These are phyloP conservation scores for Acrocephalus kingi DNA, from an alignment of 2,113 vertebrate genomes.

Conservation along the genomic window DNA sequence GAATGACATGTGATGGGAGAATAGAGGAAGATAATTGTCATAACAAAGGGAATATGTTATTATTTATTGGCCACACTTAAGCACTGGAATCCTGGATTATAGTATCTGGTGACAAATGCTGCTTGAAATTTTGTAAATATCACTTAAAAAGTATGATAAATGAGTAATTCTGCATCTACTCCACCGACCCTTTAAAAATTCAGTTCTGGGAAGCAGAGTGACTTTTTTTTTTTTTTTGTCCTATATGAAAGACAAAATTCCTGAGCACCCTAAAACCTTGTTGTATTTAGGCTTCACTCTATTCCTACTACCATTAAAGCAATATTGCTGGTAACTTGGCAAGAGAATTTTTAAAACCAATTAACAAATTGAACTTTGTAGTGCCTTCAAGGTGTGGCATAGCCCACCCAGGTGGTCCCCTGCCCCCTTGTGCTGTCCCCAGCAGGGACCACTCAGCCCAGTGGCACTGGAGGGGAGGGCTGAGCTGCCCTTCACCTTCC, in stretches of 20 bases:
- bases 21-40: slow-evolving; percentile 67
- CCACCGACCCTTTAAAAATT: not conserved
- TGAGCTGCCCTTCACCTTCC: not conserved
- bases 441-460: not conserved
- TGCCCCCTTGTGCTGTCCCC: not conserved
- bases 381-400: rapidly evolving
- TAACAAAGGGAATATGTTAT: slow-evolving; percentile 71
- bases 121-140: slow-evolving; percentile 61
- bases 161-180: not conserved
- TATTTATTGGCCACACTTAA: slow-evolving; percentile 71
- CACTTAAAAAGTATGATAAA: slow-evolving; percentile 32
- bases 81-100: slow-evolving; percentile 60
- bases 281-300: not conserved
- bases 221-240: not conserved
- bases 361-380: not conserved
- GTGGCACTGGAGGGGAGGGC: rapidly evolving
- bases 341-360: not conserved
- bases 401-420: not conserved
- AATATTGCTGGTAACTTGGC: not conserved
- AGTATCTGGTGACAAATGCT: slow-evolving; percentile 66
- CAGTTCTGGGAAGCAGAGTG: not conserved
- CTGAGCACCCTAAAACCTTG: not conserved
- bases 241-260: not conserved
- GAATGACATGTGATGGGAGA: slow-evolving; percentile 71
- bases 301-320: not conserved